Evolutionary conservation across 2,888 invertebrate species (phyloP).

Genomic region (Oligia strigilis): DNA sequence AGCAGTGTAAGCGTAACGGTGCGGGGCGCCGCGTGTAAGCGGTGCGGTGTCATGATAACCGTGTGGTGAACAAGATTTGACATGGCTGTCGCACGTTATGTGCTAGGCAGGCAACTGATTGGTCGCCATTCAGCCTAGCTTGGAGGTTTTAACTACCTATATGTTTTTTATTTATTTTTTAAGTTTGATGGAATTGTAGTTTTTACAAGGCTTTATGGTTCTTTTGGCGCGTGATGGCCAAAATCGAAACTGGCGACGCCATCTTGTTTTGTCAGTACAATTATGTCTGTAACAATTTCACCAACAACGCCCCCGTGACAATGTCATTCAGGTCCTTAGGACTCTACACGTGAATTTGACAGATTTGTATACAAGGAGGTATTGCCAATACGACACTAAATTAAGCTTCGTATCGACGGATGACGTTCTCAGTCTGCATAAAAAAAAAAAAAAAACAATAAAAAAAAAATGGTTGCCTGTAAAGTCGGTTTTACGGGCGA

Average conservation of each 20-base stretch:
- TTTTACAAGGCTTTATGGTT: too few species aligned
- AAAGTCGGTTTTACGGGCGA: too few species aligned
- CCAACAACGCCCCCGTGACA: background rate
- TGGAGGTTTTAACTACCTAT: background rate
- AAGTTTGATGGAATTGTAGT: too few species aligned
- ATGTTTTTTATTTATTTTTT: background rate
- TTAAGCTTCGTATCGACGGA: too few species aligned
- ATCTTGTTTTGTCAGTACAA: background rate
- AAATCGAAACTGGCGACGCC: background rate
- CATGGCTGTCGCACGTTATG: constrained; percentile 54
- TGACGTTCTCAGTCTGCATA: too few species aligned
- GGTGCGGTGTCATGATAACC: constrained; percentile 1
- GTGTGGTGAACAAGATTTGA: constrained; percentile 54
- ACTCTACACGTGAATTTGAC: too few species aligned
- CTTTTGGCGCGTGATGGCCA: background rate
- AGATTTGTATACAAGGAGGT: too few species aligned
- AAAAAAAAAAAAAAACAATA: too few species aligned
- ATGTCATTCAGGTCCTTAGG: too few species aligned
- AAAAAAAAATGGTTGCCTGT: too few species aligned
- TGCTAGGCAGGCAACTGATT: constrained; percentile 35
- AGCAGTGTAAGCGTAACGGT: background rate
- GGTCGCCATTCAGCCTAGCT: background rate
- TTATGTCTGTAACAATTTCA: background rate
- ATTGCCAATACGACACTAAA: too few species aligned
- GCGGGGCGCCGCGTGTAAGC: constrained; percentile 12